These are phyloP conservation scores for Muscicapa striata DNA, from an alignment of 2,797 vertebrate genomes.

Conservation along the genomic window DNA sequence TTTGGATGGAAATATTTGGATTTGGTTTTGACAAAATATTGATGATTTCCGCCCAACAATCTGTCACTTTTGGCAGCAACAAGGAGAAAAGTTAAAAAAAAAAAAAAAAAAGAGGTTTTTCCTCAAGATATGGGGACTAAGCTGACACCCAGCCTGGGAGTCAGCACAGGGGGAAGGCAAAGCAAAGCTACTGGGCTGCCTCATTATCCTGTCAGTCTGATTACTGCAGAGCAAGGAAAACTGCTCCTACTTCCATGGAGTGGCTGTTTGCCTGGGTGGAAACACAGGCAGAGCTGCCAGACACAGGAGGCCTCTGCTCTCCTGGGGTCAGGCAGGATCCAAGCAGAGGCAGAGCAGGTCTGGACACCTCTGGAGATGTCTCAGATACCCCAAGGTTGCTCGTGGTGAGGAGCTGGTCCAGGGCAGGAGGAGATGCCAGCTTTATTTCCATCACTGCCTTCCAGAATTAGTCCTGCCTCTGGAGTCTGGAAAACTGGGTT, in stretches of 20 bases:
- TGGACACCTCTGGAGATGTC: background rate
- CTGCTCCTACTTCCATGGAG: background rate
- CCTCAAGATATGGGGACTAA: background rate
- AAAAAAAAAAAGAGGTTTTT: background rate
- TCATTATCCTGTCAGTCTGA: conserved; percentile 17
- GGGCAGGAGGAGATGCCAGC: background rate
- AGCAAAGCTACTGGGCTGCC: background rate
- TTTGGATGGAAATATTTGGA: conserved; percentile 44
- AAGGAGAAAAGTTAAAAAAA: background rate
- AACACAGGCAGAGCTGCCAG: background rate
- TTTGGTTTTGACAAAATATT: conserved; percentile 45
- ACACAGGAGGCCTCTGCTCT: background rate
- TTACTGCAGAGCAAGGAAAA: background rate
- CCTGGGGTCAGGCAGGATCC: background rate
- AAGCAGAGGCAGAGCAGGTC: background rate
- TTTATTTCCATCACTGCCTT: conserved; percentile 26
- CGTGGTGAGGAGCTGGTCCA: background rate
- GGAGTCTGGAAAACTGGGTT: background rate
- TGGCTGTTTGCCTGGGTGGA: background rate
- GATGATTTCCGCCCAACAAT: background rate
- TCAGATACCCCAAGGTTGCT: background rate
- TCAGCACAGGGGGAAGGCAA: too few relatives aligned
- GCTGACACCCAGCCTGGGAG: conserved; percentile 14
- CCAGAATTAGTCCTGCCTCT: background rate
- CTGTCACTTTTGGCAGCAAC: conserved; percentile 11